phyloP scores from a whole-genome alignment of 2,888 invertebrate species.

The Eumacrocentrus americanus region DNA sequence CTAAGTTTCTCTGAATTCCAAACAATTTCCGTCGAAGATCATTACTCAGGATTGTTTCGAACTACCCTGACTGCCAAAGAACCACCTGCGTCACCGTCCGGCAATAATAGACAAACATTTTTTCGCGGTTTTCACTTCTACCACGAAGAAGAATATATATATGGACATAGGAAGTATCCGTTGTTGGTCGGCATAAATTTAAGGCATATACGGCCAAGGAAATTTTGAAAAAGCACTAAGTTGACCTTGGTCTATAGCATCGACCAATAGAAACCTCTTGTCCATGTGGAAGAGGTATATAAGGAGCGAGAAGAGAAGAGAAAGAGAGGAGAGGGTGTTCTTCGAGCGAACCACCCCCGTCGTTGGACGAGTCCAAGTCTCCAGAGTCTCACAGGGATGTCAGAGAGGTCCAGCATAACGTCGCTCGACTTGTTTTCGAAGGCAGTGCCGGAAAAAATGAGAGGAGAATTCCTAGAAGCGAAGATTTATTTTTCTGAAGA shows the following conservation, averaged over 20 bases:
- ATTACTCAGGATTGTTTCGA: too few relatives aligned
- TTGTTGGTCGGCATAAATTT: too few relatives aligned
- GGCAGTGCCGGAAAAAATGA: slow-evolving; percentile 11
- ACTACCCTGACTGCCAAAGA: too few relatives aligned
- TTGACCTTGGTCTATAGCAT: neutral
- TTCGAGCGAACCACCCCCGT: slow-evolving; percentile 35
- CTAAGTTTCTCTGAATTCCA: too few relatives aligned
- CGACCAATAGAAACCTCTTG: slow-evolving; percentile 7
- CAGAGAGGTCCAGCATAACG: neutral
- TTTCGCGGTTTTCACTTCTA: too few relatives aligned
- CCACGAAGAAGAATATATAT: too few relatives aligned
- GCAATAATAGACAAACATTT: too few relatives aligned
- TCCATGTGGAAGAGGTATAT: neutral
- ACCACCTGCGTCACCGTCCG: too few relatives aligned
- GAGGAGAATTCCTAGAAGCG: slow-evolving; percentile 48
- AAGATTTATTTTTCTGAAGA: slow-evolving; percentile 60
- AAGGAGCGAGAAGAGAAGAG: slow-evolving; percentile 16
- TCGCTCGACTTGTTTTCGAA: too few relatives aligned
- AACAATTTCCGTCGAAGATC: too few relatives aligned
- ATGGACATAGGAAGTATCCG: too few relatives aligned
- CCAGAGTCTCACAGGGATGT: neutral
- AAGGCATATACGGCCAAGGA: too few relatives aligned
- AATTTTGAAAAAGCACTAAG: neutral
- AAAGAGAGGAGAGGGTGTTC: slow-evolving; percentile 23
- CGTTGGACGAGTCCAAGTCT: slow-evolving; percentile 41